Percentiles rank a stretch among this genome's conserved stretches.
Evolutionary conservation across 2,797 vertebrate genomes (phyloP).

Genomic region (Threskiornis aethiopicus): DNA sequence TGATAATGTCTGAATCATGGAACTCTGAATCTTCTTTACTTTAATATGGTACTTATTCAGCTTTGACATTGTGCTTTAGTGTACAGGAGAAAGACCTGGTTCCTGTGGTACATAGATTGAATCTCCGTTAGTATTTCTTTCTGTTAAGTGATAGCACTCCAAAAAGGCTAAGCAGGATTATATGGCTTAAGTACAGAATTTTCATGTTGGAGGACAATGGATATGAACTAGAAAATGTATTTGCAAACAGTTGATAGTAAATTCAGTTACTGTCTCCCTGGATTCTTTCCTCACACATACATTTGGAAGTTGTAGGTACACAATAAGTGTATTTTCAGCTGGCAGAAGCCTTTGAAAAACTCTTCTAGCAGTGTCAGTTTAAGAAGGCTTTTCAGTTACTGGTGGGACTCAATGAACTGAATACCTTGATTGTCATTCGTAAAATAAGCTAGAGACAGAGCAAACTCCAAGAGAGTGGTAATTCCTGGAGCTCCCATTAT

Average conservation of each 20-base stretch:
- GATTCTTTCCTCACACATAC: background rate
- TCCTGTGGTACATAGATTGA: background rate
- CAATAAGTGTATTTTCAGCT: background rate
- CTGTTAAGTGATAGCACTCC: background rate
- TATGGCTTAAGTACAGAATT: background rate
- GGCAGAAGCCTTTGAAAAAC: background rate
- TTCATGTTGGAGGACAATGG: background rate
- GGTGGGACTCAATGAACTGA: background rate
- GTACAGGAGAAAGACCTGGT: background rate
- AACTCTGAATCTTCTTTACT: background rate
- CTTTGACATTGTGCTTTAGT: background rate
- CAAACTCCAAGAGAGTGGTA: background rate
- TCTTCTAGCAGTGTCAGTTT: background rate
- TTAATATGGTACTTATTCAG: background rate
- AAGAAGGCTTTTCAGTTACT: background rate
- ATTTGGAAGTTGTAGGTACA: background rate
- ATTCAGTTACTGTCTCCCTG: background rate
- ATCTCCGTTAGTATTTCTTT: background rate
- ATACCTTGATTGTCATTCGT: background rate
- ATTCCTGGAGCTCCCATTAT: background rate
- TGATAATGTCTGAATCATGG: background rate
- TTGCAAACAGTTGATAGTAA: background rate
- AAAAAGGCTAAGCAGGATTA: background rate
- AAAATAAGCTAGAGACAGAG: background rate
- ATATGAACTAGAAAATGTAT: background rate